Percentiles rank a stretch among this genome's conserved stretches.
Conservation (phyloP, 2,113 vertebrate species). For the Eubucco bourcierii region DNA sequence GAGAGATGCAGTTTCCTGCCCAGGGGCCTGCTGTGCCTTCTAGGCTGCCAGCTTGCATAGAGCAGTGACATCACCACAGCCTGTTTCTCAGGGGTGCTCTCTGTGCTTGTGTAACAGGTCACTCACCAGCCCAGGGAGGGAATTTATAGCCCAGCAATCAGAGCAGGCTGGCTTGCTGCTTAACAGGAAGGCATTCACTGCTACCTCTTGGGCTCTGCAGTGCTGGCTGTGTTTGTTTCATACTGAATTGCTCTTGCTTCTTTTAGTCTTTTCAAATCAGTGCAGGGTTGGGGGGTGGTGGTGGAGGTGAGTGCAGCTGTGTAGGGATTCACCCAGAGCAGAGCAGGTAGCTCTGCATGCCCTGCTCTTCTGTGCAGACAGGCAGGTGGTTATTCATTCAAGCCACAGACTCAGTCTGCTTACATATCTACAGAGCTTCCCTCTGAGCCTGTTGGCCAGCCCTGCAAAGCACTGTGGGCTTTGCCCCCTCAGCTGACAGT, state of each 20-base stretch:
- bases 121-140: neutral
- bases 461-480: neutral
- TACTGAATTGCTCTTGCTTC: neutral
- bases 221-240: neutral
- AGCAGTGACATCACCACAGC: neutral
- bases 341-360: neutral
- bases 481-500: neutral
- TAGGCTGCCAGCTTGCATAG: neutral
- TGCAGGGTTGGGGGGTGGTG: too few species aligned
- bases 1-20: neutral
- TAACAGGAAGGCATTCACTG: neutral
- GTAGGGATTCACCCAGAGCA: neutral
- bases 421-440: neutral
- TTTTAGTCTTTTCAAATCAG: neutral
- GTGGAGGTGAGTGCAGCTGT: neutral
- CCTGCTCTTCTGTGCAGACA: neutral
- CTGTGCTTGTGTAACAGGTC: neutral
- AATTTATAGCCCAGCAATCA: neutral
- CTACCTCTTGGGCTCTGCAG: neutral
- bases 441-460: neutral
- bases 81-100: neutral
- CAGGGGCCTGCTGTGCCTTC: neutral
- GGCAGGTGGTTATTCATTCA: neutral
- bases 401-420: neutral
- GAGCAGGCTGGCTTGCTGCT: neutral